phyloP scores from a whole-genome alignment of 2,888 invertebrate genomes.

The Cotesia congregata region DNA sequence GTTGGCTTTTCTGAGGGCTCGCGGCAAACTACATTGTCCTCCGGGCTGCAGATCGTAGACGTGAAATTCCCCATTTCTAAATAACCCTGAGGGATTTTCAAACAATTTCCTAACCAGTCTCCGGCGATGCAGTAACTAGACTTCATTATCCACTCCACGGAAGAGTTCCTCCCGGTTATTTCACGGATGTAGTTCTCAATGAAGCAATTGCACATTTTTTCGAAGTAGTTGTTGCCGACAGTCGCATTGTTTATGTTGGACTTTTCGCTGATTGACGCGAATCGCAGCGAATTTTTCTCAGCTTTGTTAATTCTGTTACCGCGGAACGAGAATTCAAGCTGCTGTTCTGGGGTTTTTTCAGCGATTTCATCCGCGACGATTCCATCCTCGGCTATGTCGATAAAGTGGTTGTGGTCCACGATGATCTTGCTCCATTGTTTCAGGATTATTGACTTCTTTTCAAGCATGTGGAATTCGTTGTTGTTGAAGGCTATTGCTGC shows the following conservation, averaged over 20 bases:
- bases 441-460: constrained; percentile 76
- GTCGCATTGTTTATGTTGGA: constrained; percentile 66
- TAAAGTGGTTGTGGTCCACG: constrained; percentile 78
- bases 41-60: constrained; percentile 73
- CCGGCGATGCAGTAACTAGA: constrained; percentile 78
- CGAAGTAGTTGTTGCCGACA: constrained; percentile 77
- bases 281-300: constrained; percentile 73
- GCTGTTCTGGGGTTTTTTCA: constrained; percentile 63
- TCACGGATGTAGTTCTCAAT: constrained; percentile 74
- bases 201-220: constrained; percentile 76
- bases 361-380: constrained; percentile 71
- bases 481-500: constrained; percentile 75
- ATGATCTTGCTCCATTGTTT: constrained; percentile 77
- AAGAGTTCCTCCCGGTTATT: constrained; percentile 71
- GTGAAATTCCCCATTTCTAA: constrained; percentile 77
- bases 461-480: constrained; percentile 76
- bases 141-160: constrained; percentile 70
- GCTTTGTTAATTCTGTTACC: constrained; percentile 75
- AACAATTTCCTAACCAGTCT: constrained; percentile 75
- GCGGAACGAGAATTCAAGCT: constrained; percentile 71
- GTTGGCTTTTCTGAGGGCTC: constrained; percentile 70
- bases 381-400: constrained; percentile 73
- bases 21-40: constrained; percentile 74
- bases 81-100: constrained; percentile 77
- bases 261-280: constrained; percentile 72